These are phyloP conservation scores for Parnassius orleans DNA, from an alignment of 2,888 invertebrate species.

Conservation along the genomic window DNA sequence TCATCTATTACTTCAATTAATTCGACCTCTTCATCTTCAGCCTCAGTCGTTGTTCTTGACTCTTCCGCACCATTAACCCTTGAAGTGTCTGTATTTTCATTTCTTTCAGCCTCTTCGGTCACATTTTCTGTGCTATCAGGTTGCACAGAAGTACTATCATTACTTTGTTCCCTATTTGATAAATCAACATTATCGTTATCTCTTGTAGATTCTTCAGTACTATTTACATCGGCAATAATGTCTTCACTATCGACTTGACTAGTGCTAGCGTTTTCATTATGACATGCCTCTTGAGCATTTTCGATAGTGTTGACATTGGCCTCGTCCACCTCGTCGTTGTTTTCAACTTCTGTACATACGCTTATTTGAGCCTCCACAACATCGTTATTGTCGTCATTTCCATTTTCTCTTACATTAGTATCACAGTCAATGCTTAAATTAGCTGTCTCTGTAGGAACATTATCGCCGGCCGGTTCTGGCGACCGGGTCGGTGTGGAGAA, in stretches of 20 bases:
- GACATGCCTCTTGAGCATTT: conserved; percentile 48
- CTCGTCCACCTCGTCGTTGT: conserved; percentile 33
- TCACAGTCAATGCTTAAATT: conserved; percentile 75
- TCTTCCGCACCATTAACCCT: conserved; percentile 23
- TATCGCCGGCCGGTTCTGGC: conserved; percentile 43
- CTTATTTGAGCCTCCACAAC: conserved; percentile 62
- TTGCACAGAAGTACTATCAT: conserved; percentile 6
- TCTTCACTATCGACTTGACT: conserved; percentile 45
- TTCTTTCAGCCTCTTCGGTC: conserved; percentile 15
- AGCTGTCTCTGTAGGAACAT: conserved; percentile 41
- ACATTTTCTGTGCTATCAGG: conserved; percentile 18
- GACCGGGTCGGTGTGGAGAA: conserved; percentile 65
- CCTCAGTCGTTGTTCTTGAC: conserved; percentile 29
- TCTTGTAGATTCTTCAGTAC: conserved; percentile 5
- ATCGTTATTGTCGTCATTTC: conserved; percentile 68
- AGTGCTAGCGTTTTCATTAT: conserved; percentile 45
- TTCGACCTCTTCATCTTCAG: conserved; percentile 33
- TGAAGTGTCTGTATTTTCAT: conserved; percentile 23
- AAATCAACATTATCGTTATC: conserved; percentile 10
- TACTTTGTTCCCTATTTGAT: conserved; percentile 5
- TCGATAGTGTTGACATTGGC: conserved; percentile 17
- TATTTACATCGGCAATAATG: neutral
- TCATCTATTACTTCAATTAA: conserved; percentile 38
- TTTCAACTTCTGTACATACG: conserved; percentile 25
- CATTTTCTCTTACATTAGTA: conserved; percentile 70